Evolutionary conservation across 1,140 invertebrate species (phyloP).

Genomic region (Choristoneura fumiferana): DNA sequence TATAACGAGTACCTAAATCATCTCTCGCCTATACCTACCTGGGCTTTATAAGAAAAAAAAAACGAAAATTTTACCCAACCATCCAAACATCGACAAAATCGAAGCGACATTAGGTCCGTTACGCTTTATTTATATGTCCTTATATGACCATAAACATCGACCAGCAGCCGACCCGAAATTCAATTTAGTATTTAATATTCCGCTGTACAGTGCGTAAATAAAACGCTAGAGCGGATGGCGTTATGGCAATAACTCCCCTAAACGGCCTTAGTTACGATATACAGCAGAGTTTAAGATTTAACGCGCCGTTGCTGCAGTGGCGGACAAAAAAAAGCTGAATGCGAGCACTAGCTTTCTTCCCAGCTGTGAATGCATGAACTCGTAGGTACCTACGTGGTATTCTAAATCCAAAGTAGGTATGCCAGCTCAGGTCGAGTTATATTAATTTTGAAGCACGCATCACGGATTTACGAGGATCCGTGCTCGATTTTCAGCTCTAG

Average conservation of each 20-base stretch:
- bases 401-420: no score
- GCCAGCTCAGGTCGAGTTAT: no score
- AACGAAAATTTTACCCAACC: no score
- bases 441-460: no score
- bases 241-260: conserved; percentile 1
- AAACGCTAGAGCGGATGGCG: background rate
- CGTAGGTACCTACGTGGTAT: no score
- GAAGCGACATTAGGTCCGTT: background rate
- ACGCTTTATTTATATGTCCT: background rate
- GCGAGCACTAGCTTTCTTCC: no score
- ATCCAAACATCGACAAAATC: background rate
- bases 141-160: conserved; percentile 6
- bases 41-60: no score
- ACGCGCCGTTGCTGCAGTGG: background rate
- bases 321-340: background rate
- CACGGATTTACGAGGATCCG: no score
- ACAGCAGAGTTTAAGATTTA: conserved; percentile 11
- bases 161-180: conserved; percentile 1
- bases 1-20: no score
- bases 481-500: no score
- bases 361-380: no score
- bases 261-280: conserved; percentile 14
- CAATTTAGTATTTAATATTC: conserved; percentile 18
- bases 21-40: no score
- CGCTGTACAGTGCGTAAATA: background rate